phyloP scores from a whole-genome alignment of 2,113 vertebrate species.

The Pithys albifrons region DNA sequence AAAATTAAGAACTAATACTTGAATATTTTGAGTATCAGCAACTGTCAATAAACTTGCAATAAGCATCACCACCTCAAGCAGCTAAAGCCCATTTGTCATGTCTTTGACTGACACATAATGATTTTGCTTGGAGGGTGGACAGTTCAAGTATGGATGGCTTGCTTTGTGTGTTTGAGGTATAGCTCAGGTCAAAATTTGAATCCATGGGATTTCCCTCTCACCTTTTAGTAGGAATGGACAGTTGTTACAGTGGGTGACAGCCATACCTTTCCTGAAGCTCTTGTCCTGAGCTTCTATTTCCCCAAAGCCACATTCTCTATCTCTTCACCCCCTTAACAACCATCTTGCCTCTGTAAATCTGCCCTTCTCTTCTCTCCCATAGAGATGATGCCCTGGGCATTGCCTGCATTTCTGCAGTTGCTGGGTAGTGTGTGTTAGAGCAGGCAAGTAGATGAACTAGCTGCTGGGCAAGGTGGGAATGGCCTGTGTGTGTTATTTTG shows the following conservation, averaged over 20 bases:
- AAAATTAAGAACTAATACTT: not conserved
- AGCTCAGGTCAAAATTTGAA: not conserved
- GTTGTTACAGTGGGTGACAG: not conserved
- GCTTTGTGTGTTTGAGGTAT: not conserved
- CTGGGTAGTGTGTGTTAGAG: not conserved
- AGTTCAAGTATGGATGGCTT: not conserved
- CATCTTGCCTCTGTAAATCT: not conserved
- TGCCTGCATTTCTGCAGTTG: not conserved
- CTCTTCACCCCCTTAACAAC: not conserved
- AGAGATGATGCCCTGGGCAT: not conserved
- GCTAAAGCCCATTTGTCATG: rapidly evolving
- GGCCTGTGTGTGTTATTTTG: not conserved
- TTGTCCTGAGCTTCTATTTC: not conserved
- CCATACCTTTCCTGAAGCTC: not conserved
- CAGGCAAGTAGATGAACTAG: not conserved
- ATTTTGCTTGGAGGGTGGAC: not conserved
- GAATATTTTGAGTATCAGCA: not conserved
- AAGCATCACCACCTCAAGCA: not conserved
- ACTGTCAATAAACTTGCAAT: not conserved
- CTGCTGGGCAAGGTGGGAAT: not conserved
- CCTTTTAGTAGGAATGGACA: not conserved
- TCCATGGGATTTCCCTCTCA: not conserved
- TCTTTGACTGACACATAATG: not conserved
- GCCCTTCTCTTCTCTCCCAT: not conserved
- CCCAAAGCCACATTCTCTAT: not conserved